Conservation (phyloP, 1,140 invertebrate species). For the Listronotus bonariensis region DNA sequence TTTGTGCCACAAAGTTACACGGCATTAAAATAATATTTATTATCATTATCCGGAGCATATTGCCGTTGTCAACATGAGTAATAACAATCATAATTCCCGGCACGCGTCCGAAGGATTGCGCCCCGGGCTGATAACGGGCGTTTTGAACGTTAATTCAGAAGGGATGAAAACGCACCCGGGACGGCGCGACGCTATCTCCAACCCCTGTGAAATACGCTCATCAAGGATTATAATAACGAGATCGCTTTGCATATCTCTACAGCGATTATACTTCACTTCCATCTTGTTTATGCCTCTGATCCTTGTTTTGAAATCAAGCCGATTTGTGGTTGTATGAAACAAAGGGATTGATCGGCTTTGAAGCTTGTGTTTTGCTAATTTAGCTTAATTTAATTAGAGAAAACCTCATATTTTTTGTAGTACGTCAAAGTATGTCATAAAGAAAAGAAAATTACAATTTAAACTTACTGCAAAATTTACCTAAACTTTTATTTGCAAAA, state of each 20-base stretch:
- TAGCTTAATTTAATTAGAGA: too few species aligned
- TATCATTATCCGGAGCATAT: slow-evolving; percentile 43
- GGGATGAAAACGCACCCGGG: slow-evolving; percentile 22
- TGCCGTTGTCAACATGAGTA: slow-evolving; percentile 45
- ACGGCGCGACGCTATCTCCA: slow-evolving; percentile 28
- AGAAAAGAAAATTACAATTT: too few species aligned
- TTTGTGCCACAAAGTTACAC: slow-evolving; percentile 22
- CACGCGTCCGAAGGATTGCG: slow-evolving; percentile 35
- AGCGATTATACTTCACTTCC: slow-evolving; percentile 46
- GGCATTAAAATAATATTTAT: slow-evolving; percentile 46
- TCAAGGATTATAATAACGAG: slow-evolving; percentile 55
- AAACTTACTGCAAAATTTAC: too few species aligned
- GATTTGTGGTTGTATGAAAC: slow-evolving; percentile 5
- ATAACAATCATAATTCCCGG: slow-evolving; percentile 47
- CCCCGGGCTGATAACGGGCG: slow-evolving; percentile 38
- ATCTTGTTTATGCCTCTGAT: slow-evolving; percentile 49
- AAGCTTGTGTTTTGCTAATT: too few species aligned
- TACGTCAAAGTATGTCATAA: too few species aligned
- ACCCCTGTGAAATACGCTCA: slow-evolving; percentile 47
- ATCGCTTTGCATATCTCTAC: slow-evolving; percentile 52
- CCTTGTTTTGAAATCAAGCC: slow-evolving; percentile 7
- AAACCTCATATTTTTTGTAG: too few species aligned
- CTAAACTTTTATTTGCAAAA: too few species aligned
- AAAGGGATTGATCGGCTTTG: too few species aligned
- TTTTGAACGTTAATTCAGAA: slow-evolving; percentile 26